Evolutionary conservation across 2,888 invertebrate species (phyloP), one percentile per base, ranked within the genome.

Genomic region (Meloe dianella): DNA sequence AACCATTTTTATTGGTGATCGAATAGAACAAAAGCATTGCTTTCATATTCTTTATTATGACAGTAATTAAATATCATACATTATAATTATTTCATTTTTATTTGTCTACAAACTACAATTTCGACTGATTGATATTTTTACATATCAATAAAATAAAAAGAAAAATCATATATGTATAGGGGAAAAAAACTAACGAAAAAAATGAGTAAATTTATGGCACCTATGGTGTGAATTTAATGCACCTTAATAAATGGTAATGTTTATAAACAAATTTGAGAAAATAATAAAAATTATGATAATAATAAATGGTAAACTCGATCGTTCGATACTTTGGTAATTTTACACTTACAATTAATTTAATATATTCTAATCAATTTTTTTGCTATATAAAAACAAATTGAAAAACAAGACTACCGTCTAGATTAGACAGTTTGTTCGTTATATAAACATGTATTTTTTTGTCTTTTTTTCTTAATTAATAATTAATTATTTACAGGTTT

Each of bases 291-390:
- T 57, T 54, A 60, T 27, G 4, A 27, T 27, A 27, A 64, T 22
- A 65, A 24, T 65, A 30, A 58, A 66, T 68, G 63, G 68, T 61
- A 61, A 54, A 68, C 64, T 58, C 58, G 67, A 64, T 67, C 76
- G 75, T 72, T 77, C 76, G 76, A 73, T 75, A 76, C 81, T 81
- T 81, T 81, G 79, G 79, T 81, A 80, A 78, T 75, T 77, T 76
- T 80, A 80, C 81, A 76, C 54, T 27, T 54, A 51, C 22, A 51
- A 22, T 22, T 51, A 54, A 54, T 54, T 54, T 27, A n/a, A n/a
- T n/a, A 54, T 27, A 38, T 38, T n/a, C 27, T 54, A 27, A 51
- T 22, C 22, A 9, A 9, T 47, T 6, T 12, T 41, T 41, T 20
- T 20, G 17, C 6, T 80, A 80, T 79, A 80, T 76, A 79, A 79